Percentiles rank a stretch among this genome's conserved stretches.
Conservation (phyloP, 2,797 vertebrate genomes). For the Xenopus petersii region DNA sequence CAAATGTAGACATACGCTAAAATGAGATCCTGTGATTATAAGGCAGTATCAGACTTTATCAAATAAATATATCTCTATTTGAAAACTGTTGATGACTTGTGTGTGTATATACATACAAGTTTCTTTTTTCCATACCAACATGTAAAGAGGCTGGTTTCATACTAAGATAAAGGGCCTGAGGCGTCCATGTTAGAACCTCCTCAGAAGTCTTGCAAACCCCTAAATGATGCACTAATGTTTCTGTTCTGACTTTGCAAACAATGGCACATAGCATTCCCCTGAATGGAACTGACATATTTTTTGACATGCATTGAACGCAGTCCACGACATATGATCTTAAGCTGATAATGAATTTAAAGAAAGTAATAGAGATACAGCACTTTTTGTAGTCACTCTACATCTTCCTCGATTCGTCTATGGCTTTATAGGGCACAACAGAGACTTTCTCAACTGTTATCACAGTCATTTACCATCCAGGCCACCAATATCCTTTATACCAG, state of each 20-base stretch:
- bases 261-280: slow-evolving; percentile 66
- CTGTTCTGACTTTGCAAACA: slow-evolving; percentile 67
- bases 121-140: slow-evolving; percentile 23
- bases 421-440: slow-evolving; percentile 59
- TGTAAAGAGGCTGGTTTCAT: slow-evolving; percentile 46
- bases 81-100: slow-evolving; percentile 43
- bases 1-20: neutral
- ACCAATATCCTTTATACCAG: slow-evolving; percentile 2
- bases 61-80: neutral
- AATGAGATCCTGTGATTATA: slow-evolving; percentile 5
- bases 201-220: slow-evolving; percentile 50
- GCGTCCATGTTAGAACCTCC: slow-evolving; percentile 48
- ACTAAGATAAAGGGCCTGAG: slow-evolving; percentile 31
- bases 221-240: slow-evolving; percentile 54
- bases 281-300: slow-evolving; percentile 67
- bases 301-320: slow-evolving; percentile 60
- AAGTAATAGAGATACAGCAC: slow-evolving; percentile 43
- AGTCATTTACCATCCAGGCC: slow-evolving; percentile 32
- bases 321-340: slow-evolving; percentile 53
- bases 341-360: slow-evolving; percentile 51
- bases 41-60: slow-evolving; percentile 5
- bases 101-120: slow-evolving; percentile 13
- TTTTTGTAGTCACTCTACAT: slow-evolving; percentile 48
- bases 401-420: slow-evolving; percentile 60
- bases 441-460: slow-evolving; percentile 49